Conservation (phyloP, 1,140 invertebrate genomes). For the Dendrolimus kikuchii region DNA sequence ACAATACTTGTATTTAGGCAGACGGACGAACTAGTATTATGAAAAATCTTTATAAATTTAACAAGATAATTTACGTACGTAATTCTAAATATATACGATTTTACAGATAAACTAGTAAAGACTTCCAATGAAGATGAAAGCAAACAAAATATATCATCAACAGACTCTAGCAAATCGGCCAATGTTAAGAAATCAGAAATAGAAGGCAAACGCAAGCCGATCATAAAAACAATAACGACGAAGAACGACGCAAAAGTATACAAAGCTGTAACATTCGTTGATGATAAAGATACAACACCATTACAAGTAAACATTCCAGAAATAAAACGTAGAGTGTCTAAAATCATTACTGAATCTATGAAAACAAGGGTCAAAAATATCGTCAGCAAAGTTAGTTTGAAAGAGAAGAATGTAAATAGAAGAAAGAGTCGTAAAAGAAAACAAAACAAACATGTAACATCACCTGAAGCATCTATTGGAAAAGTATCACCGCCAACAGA, state of each 20-base stretch:
- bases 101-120: no score
- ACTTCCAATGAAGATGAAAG: no score
- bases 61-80: no score
- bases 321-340: constrained; percentile 8
- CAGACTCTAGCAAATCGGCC: no score
- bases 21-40: no score
- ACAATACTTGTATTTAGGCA: no score
- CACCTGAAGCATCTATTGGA: constrained; percentile 16
- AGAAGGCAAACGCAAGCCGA: constrained; percentile 14
- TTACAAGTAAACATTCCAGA: constrained; percentile 33
- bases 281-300: constrained; percentile 16
- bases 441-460: constrained; percentile 13
- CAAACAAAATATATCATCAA: no score
- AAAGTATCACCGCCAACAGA: constrained; percentile 29
- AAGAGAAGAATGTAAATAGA: constrained; percentile 6
- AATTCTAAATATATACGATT: no score
- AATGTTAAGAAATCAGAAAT: no score
- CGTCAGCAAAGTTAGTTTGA: constrained; percentile 10
- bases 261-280: constrained; percentile 36
- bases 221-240: constrained; percentile 29
- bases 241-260: constrained; percentile 29
- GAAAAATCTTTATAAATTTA: no score
- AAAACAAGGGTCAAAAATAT: constrained; percentile 5
- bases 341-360: constrained; percentile 10
- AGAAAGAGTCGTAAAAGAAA: constrained; percentile 8